phyloP scores from a whole-genome alignment of 2,797 vertebrate species.

The Pelodytes ibericus region DNA sequence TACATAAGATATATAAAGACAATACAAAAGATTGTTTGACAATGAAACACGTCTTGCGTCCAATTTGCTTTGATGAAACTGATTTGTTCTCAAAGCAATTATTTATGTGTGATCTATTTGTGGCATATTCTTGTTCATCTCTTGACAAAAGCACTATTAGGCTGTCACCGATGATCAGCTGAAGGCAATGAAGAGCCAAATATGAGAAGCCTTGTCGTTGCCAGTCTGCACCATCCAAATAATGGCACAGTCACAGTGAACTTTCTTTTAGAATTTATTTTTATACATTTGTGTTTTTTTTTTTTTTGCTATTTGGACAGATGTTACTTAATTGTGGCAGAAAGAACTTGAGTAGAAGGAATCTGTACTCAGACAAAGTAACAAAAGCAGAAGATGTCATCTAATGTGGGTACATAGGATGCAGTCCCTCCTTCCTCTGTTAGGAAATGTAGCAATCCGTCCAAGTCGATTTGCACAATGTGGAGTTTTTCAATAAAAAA shows the following conservation, averaged over 20 bases:
- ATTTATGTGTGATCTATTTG: constrained; percentile 66
- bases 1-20: no score
- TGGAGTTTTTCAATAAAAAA: constrained; percentile 48
- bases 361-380: constrained; percentile 21
- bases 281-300: no score
- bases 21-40: constrained; percentile 39
- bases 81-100: constrained; percentile 69
- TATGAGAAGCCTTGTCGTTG: constrained; percentile 56
- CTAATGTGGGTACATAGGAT: constrained; percentile 31
- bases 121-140: constrained; percentile 62
- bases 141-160: constrained; percentile 67
- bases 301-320: constrained; percentile 41
- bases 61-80: constrained; percentile 61
- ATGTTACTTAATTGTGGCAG: constrained; percentile 56
- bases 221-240: constrained; percentile 60
- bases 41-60: constrained; percentile 58
- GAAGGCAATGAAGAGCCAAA: constrained; percentile 59
- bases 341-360: constrained; percentile 42
- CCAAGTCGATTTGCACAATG: constrained; percentile 37
- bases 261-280: constrained; percentile 54
- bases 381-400: constrained; percentile 26
- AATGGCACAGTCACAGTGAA: constrained; percentile 38
- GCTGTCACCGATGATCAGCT: constrained; percentile 62
- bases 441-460: constrained; percentile 37
- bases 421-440: constrained; percentile 20